Evolutionary conservation across 2,113 vertebrate genomes (phyloP).

Genomic region (Hippolais icterina): DNA sequence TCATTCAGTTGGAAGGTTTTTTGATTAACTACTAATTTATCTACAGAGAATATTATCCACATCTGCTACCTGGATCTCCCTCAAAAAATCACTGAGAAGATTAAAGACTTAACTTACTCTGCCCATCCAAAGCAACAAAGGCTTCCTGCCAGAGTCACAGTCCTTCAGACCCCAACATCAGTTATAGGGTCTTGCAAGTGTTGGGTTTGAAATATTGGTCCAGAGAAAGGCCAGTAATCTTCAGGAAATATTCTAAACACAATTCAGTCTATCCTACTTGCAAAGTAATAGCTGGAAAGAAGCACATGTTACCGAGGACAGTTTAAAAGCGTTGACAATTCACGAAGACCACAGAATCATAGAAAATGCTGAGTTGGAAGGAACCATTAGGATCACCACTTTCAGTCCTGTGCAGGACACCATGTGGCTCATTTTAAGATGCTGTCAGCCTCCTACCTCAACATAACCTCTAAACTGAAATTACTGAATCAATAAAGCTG

Average conservation of each 20-base stretch:
- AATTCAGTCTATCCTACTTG: background rate
- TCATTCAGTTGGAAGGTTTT: background rate
- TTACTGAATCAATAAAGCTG: background rate
- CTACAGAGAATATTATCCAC: background rate
- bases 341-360: background rate
- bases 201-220: background rate
- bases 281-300: background rate
- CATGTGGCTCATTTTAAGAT: background rate
- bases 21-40: background rate
- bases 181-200: rapidly evolving
- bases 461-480: background rate
- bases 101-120: background rate
- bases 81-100: background rate
- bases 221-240: background rate
- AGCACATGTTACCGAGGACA: rapidly evolving
- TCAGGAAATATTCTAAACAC: background rate
- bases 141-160: background rate
- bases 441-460: background rate
- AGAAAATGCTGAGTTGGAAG: background rate
- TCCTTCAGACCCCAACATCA: background rate
- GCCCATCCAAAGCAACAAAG: background rate
- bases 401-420: background rate
- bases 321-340: background rate
- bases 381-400: background rate
- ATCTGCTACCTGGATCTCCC: background rate